Evolutionary conservation across 2,797 vertebrate species (phyloP).

Genomic region (Galaxias olidus): DNA sequence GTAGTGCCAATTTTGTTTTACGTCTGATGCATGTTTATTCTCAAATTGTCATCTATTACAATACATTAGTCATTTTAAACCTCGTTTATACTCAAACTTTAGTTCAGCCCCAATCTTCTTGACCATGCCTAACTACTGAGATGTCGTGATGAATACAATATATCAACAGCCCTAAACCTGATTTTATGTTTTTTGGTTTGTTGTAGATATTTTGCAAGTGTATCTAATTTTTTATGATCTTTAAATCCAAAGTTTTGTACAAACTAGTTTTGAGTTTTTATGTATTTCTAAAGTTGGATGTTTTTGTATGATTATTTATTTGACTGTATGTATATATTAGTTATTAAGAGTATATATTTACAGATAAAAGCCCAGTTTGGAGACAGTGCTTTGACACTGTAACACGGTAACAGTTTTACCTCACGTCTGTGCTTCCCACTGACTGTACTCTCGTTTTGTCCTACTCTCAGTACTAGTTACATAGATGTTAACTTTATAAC

Average conservation of each 20-base stretch:
- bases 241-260: constrained; percentile 92
- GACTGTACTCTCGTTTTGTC: constrained; percentile 78
- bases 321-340: constrained; percentile 91
- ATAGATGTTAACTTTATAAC: constrained; percentile 90
- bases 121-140: no score
- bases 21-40: constrained; percentile 52
- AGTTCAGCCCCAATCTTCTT: constrained; percentile 31
- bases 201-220: constrained; percentile 14
- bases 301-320: constrained; percentile 96
- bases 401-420: constrained; percentile 84
- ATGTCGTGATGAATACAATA: constrained; percentile 27
- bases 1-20: constrained; percentile 34
- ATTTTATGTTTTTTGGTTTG: constrained; percentile 39
- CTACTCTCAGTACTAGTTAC: constrained; percentile 80
- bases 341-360: constrained; percentile 90
- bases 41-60: constrained; percentile 11
- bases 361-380: constrained; percentile 72
- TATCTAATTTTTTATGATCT: constrained; percentile 59
- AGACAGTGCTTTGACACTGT: constrained; percentile 82
- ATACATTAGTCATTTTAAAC: no score
- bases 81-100: constrained; percentile 10
- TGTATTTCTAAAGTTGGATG: constrained; percentile 79
- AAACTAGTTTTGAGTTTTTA: constrained; percentile 79
- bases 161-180: constrained; percentile 39
- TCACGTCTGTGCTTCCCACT: constrained; percentile 81